These are phyloP conservation scores for Pocillopora damicornis DNA, from an alignment of 64 coral and sea anemone genomes.

Conservation along the genomic window DNA sequence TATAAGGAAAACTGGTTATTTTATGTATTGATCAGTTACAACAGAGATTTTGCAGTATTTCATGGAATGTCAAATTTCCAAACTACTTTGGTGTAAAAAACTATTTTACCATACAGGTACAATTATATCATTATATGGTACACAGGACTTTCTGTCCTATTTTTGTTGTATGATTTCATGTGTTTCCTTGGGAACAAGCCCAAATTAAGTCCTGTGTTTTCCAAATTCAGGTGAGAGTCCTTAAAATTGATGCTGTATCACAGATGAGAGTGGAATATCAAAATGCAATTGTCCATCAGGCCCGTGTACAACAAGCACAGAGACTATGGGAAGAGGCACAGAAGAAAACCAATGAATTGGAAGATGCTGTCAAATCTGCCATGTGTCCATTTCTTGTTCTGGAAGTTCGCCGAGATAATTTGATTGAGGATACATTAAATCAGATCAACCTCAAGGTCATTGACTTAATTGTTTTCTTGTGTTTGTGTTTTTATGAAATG, in stretches of 20 bases:
- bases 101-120: too few species aligned
- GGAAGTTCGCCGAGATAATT: constrained; percentile 78
- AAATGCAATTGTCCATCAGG: constrained; percentile 97
- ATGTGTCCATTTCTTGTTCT: constrained; percentile 96
- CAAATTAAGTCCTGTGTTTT: not conserved
- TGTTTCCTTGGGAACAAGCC: not conserved
- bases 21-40: too few species aligned
- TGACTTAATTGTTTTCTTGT: not conserved
- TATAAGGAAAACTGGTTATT: too few species aligned
- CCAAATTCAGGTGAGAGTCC: constrained; percentile 68
- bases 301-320: constrained; percentile 91
- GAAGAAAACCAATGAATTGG: constrained; percentile 47
- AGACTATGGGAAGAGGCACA: constrained; percentile 80
- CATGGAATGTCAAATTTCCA: too few species aligned
- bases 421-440: constrained; percentile 83
- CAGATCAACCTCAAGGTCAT: constrained; percentile 84
- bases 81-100: too few species aligned
- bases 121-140: too few species aligned
- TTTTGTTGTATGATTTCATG: not conserved
- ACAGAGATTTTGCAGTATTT: too few species aligned
- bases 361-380: constrained; percentile 82
- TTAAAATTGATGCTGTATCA: constrained; percentile 96
- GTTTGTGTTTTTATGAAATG: not conserved
- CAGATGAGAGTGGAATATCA: constrained; percentile 94
- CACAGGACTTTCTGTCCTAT: too few species aligned